phyloP scores from a whole-genome alignment of 2,797 vertebrate genomes.

The Acipenser oxyrinchus region DNA sequence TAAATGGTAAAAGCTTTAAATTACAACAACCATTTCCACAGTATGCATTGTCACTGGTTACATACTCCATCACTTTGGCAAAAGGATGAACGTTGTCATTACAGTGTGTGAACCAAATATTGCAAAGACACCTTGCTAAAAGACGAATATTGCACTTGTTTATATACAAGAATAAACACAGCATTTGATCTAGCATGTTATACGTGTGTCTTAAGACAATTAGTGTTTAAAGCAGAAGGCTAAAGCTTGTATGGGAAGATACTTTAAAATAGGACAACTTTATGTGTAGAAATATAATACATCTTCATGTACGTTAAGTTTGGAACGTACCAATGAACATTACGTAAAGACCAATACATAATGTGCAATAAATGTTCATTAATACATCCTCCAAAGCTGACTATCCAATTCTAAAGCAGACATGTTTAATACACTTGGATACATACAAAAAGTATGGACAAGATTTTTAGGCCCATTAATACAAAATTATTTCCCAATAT shows the following conservation, averaged over 20 bases:
- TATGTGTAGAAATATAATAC: constrained; percentile 66
- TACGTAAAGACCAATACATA: constrained; percentile 52
- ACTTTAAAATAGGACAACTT: constrained; percentile 29
- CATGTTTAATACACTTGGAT: constrained; percentile 50
- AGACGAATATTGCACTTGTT: constrained; percentile 83
- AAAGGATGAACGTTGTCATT: constrained; percentile 69
- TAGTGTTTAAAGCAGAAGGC: constrained; percentile 51
- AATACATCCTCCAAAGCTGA: constrained; percentile 19
- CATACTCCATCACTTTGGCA: constrained; percentile 83
- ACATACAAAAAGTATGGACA: constrained; percentile 40
- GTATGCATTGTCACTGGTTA: constrained; percentile 56
- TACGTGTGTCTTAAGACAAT: constrained; percentile 54
- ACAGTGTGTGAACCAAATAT: constrained; percentile 84
- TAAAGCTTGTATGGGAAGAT: constrained; percentile 42
- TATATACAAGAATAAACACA: constrained; percentile 74
- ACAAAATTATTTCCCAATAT: constrained; percentile 19
- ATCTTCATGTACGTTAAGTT: constrained; percentile 57
- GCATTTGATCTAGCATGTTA: constrained; percentile 37
- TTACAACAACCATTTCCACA: constrained; percentile 58
- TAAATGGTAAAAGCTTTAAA: constrained; percentile 81
- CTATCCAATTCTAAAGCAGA: constrained; percentile 32
- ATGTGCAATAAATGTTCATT: constrained; percentile 34
- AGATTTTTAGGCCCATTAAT: constrained; percentile 30
- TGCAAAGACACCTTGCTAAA: constrained; percentile 75
- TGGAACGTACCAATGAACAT: constrained; percentile 54